Evolutionary conservation across 2,888 invertebrate genomes (phyloP), one percentile per base, ranked within the genome.

Genomic region (Disparrhopalites patrizii): DNA sequence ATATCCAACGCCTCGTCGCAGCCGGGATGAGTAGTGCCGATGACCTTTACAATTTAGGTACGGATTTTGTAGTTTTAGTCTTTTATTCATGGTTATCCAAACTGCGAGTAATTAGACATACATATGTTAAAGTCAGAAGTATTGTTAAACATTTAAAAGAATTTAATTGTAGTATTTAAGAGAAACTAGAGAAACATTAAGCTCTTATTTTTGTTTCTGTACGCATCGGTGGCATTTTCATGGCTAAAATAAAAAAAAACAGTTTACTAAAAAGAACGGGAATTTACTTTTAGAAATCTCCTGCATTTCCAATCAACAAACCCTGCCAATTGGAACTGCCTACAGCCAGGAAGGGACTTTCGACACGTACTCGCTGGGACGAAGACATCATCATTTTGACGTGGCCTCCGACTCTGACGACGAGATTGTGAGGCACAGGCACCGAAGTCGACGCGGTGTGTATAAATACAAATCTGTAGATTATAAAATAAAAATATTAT

Each of bases 231-330:
- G 43, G 43, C 20, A 10, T 5, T 43, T 43, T 43, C n/a, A n/a
- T n/a, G n/a, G n/a, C n/a, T n/a, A n/a, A n/a, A n/a, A n/a, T n/a
- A n/a, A n/a, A n/a, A n/a, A n/a, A n/a, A n/a, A n/a, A n/a, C n/a
- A n/a, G 43, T 5, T 5, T 43, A 43, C 7, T 5, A 18, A 5
- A 18, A 10, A 43, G 8, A 5, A 43, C n/a, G 43, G 15, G n/a
- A 5, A 43, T 43, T 43, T 23, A 8, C 25, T 47, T 28, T n/a
- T 23, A 63, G 63, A 63, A 25, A 63, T 63, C 30, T 63, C 63
- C 2, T 63, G 63, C 43, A 63, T 63, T 54, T 63, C 63, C 55
- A 63, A 63, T 63, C 63, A 63, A 47, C 63, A 63, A 55, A 63
- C 63, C 13, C 47, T 63, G 47, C 63, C 63, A 30, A 33, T 63